Evolutionary conservation across 2,113 vertebrate species (phyloP).

Genomic region (Phaetusa simplex): DNA sequence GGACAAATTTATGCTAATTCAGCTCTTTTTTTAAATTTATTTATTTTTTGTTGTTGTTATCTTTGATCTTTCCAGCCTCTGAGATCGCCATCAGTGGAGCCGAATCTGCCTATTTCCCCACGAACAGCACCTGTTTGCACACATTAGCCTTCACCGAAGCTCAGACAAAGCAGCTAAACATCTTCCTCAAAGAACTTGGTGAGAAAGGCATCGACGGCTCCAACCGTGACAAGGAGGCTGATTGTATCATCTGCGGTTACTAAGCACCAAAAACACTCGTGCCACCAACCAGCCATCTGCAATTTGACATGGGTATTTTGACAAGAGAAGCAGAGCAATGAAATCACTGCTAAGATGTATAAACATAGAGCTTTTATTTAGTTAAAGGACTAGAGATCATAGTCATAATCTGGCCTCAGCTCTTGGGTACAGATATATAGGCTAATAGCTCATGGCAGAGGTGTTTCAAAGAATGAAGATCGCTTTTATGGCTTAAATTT

Average conservation of each 20-base stretch:
- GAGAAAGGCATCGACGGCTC: accelerated
- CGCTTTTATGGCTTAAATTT: background rate
- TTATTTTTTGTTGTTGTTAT: background rate
- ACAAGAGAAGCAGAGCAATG: background rate
- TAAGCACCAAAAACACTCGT: background rate
- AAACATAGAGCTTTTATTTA: background rate
- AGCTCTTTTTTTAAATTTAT: background rate
- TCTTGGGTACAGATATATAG: accelerated
- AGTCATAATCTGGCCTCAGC: background rate
- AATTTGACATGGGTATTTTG: background rate
- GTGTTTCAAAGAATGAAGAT: background rate
- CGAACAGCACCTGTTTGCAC: conserved; percentile 62
- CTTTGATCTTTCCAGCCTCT: conserved; percentile 28
- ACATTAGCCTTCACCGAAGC: background rate
- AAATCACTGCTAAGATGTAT: background rate
- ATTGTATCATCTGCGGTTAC: conserved; percentile 55
- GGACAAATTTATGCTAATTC: background rate
- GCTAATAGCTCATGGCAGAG: background rate
- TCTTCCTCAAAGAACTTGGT: conserved; percentile 57
- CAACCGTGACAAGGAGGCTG: background rate
- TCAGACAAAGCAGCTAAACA: background rate
- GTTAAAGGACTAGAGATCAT: background rate
- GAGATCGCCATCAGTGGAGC: conserved; percentile 42
- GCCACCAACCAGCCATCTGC: background rate
- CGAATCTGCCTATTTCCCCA: conserved; percentile 73